Percentiles rank a stretch among this genome's conserved stretches.
Conservation (phyloP, 2,113 vertebrate species). For the Rhea pennata region DNA sequence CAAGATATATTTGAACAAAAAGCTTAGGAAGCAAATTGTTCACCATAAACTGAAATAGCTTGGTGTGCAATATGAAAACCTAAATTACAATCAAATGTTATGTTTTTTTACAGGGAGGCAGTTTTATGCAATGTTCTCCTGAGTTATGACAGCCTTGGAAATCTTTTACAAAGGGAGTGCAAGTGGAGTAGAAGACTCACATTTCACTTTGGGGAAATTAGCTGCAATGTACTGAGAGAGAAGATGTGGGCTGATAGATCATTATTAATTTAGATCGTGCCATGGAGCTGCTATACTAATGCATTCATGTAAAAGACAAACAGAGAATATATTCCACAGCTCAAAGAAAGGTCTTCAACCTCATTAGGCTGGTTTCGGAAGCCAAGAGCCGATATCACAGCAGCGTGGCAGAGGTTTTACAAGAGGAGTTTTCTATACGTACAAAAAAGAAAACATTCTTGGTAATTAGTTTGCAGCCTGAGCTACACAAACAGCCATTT, state of each 20-base stretch:
- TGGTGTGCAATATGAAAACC: constrained; percentile 13
- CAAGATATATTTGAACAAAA: constrained; percentile 22
- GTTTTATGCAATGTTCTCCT: constrained; percentile 23
- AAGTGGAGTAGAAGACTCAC: constrained; percentile 17
- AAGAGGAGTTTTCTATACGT: neutral
- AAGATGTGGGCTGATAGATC: constrained; percentile 59
- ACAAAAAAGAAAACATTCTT: constrained; percentile 8
- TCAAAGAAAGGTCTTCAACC: constrained; percentile 63
- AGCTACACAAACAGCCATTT: constrained; percentile 28
- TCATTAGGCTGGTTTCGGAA: constrained; percentile 63
- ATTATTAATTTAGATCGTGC: constrained; percentile 64
- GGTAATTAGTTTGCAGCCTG: constrained; percentile 11
- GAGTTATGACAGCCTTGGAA: constrained; percentile 46
- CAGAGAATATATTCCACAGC: constrained; percentile 19
- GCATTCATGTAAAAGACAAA: constrained; percentile 47
- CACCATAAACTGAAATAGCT: constrained; percentile 24
- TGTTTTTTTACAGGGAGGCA: constrained; percentile 27
- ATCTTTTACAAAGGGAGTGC: neutral
- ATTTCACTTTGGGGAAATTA: constrained; percentile 66
- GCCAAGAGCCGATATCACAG: constrained; percentile 11
- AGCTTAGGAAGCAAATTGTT: constrained; percentile 22
- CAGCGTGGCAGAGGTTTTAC: constrained; percentile 27
- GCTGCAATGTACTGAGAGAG: constrained; percentile 43
- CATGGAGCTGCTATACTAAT: constrained; percentile 51
- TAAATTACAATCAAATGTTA: constrained; percentile 54